These are phyloP conservation scores for Coenonympha arcania DNA, from an alignment of 2,888 invertebrate genomes.

Conservation along the genomic window DNA sequence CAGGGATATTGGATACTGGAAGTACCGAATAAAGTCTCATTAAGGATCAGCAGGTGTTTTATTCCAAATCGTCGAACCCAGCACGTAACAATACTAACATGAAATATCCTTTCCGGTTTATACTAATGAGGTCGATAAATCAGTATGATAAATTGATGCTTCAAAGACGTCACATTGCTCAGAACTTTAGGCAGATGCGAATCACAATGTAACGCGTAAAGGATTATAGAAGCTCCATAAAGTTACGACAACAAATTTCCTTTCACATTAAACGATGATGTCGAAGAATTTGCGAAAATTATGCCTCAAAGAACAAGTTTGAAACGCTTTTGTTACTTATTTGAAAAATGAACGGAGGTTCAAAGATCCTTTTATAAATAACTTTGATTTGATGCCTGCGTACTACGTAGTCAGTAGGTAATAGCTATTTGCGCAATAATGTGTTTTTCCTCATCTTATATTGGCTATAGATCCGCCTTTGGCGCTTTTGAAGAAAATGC, in stretches of 20 bases:
- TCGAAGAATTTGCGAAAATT: slow-evolving; percentile 17
- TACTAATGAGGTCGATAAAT: too few species aligned
- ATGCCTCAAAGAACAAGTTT: slow-evolving; percentile 12
- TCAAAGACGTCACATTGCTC: slow-evolving; percentile 2
- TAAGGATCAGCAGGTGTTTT: too few species aligned
- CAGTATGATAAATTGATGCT: slow-evolving; percentile 22
- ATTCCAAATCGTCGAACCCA: too few species aligned
- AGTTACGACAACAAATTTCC: slow-evolving; percentile 19
- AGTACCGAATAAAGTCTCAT: too few species aligned
- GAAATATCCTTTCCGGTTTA: too few species aligned
- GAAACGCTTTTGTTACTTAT: slow-evolving; percentile 13
- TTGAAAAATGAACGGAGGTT: slow-evolving; percentile 37
- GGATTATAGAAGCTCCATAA: slow-evolving; percentile 15
- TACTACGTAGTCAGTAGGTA: neutral
- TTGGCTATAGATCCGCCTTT: neutral
- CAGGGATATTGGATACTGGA: too few species aligned
- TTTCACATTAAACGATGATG: slow-evolving; percentile 19
- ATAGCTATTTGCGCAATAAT: neutral
- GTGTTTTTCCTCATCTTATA: neutral
- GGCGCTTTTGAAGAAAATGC: neutral
- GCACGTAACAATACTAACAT: too few species aligned
- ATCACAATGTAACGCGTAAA: slow-evolving; percentile 7
- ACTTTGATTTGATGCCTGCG: slow-evolving; percentile 2
- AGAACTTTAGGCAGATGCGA: neutral
- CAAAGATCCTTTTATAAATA: neutral